Conservation (phyloP, 2,113 vertebrate species). For the Hoplias malabaricus region DNA sequence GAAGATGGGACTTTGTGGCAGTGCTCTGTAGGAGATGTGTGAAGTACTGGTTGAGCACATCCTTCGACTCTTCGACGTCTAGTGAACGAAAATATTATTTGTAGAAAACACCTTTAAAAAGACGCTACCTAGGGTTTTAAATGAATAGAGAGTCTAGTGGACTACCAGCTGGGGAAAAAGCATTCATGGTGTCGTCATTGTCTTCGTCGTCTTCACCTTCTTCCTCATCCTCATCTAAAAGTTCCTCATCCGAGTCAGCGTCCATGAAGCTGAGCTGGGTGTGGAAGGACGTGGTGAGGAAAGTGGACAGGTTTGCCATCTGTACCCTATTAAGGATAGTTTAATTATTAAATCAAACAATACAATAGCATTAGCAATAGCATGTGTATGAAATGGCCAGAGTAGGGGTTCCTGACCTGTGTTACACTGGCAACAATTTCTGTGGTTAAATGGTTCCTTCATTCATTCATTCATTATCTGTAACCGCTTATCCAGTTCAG, state of each 20-base stretch:
- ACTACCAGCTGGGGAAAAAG: constrained; percentile 72
- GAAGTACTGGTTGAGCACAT: constrained; percentile 90
- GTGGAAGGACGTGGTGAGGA: constrained; percentile 94
- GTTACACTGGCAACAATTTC: too few relatives aligned
- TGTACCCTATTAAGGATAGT: constrained; percentile 80
- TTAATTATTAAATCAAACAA: background rate
- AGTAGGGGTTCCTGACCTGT: too few relatives aligned
- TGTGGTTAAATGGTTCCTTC: too few relatives aligned
- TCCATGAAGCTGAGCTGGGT: constrained; percentile 93
- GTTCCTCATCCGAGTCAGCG: constrained; percentile 79
- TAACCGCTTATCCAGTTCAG: too few relatives aligned
- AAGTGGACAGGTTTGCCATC: constrained; percentile 85
- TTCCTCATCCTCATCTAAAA: constrained; percentile 77
- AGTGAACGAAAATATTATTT: too few relatives aligned
- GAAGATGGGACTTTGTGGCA: constrained; percentile 79
- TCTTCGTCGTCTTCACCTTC: constrained; percentile 76
- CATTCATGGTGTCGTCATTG: constrained; percentile 58
- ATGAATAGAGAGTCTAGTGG: background rate
- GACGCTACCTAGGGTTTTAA: background rate
- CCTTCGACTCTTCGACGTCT: constrained; percentile 70
- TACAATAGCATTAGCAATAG: background rate
- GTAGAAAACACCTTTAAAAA: too few relatives aligned
- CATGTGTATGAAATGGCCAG: too few relatives aligned
- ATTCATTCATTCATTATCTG: too few relatives aligned
- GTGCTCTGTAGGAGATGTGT: constrained; percentile 86